phyloP scores from a whole-genome alignment of 1,140 invertebrate species.

The Drosophila sp. region DNA sequence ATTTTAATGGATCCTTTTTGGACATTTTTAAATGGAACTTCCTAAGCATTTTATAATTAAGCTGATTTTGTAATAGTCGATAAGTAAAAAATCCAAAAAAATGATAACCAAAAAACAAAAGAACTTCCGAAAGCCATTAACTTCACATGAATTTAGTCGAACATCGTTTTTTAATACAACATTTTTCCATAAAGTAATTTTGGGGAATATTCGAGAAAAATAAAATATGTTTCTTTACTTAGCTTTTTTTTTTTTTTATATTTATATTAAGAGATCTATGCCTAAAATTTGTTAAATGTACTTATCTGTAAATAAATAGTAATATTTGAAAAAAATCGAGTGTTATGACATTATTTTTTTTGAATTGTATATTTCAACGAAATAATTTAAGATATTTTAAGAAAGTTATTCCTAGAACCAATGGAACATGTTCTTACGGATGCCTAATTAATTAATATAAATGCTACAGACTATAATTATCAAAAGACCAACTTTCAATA shows the following conservation, averaged over 20 bases:
- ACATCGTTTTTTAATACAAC: conserved; percentile 34
- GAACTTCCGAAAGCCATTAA: neutral
- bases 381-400: too few relatives aligned
- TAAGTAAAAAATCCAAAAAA: conserved; percentile 32
- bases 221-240: conserved; percentile 43
- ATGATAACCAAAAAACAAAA: neutral
- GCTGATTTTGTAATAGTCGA: conserved; percentile 43
- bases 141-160: conserved; percentile 30
- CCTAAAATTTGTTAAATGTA: conserved; percentile 70
- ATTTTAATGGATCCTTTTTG: conserved; percentile 55
- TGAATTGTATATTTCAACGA: too few relatives aligned
- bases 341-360: too few relatives aligned
- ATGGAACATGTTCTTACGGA: too few relatives aligned
- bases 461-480: too few relatives aligned
- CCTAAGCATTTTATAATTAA: conserved; percentile 40
- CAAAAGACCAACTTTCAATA: too few relatives aligned
- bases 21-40: conserved; percentile 49
- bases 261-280: conserved; percentile 49
- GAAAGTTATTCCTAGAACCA: too few relatives aligned
- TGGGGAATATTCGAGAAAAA: conserved; percentile 44
- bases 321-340: conserved; percentile 50
- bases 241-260: conserved; percentile 51
- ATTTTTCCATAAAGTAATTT: conserved; percentile 37
- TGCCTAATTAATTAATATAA: too few relatives aligned
- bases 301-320: conserved; percentile 74